Conservation (phyloP, 92 coral and sea anemone species). For the Pocillopora meandrina region DNA sequence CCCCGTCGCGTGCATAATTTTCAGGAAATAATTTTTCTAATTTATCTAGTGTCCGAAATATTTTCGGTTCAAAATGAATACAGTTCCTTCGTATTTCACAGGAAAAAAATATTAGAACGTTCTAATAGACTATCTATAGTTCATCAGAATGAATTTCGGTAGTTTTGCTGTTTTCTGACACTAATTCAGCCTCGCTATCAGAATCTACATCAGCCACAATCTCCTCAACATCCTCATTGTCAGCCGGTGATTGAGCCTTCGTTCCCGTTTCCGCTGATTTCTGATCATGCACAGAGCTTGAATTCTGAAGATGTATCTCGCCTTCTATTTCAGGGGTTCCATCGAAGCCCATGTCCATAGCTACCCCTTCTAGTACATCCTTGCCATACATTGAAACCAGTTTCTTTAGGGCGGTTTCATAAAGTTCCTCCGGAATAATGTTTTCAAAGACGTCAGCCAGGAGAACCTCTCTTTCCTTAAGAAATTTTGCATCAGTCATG, state of each 20-base stretch:
- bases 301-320: slow-evolving; percentile 8
- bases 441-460: slow-evolving; percentile 86
- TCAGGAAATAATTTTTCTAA: too few relatives aligned
- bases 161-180: background rate
- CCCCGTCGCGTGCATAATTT: too few relatives aligned
- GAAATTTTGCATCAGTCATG: slow-evolving; percentile 69
- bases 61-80: too few relatives aligned
- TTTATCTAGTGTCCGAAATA: too few relatives aligned
- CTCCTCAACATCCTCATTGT: background rate
- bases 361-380: slow-evolving; percentile 83
- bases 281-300: slow-evolving; percentile 21
- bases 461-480: slow-evolving; percentile 85
- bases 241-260: background rate
- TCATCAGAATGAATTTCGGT: slow-evolving; percentile 9
- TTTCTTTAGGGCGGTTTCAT: slow-evolving; percentile 59
- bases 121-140: background rate
- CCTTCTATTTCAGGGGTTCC: slow-evolving; percentile 82
- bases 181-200: slow-evolving; percentile 21
- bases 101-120: background rate
- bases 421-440: slow-evolving; percentile 82
- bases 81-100: too few relatives aligned
- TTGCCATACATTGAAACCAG: slow-evolving; percentile 78
- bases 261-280: slow-evolving; percentile 23
- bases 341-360: slow-evolving; percentile 78
- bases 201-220: background rate